These are phyloP conservation scores for Pteronura brasiliensis DNA, from an alignment of 2,113 vertebrate species.

Conservation along the genomic window DNA sequence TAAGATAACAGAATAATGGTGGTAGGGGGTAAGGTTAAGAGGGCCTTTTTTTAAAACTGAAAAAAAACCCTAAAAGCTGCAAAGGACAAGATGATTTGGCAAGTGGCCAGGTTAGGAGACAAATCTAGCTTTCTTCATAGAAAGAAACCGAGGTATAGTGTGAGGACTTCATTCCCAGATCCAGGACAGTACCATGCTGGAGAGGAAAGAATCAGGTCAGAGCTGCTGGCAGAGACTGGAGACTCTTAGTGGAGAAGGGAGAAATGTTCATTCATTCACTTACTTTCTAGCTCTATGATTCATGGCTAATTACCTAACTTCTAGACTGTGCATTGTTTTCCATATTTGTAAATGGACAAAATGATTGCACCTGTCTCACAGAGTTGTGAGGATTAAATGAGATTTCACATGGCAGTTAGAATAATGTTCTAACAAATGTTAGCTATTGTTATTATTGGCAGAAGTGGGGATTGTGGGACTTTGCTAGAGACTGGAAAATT, in stretches of 20 bases:
- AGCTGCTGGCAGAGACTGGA: background rate
- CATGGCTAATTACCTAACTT: background rate
- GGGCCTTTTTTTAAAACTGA: background rate
- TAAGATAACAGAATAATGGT: slow-evolving; percentile 25
- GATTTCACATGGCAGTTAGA: background rate
- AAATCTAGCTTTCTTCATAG: background rate
- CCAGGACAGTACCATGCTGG: background rate
- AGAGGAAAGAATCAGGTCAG: background rate
- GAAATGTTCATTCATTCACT: background rate
- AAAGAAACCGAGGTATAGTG: background rate
- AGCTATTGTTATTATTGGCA: slow-evolving; percentile 16
- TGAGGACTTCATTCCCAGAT: background rate
- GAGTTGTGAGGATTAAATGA: background rate
- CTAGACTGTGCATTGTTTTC: background rate
- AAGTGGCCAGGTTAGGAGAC: background rate
- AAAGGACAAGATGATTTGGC: background rate
- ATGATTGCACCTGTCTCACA: background rate
- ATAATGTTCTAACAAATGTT: background rate
- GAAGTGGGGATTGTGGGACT: background rate
- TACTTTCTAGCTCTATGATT: background rate
- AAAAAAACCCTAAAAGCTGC: background rate
- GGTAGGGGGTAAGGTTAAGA: background rate
- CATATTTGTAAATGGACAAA: background rate
- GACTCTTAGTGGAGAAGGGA: background rate
- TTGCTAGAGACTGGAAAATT: background rate